Base-by-base conservation (phyloP, 2,113 vertebrate species). In the Zosterops hypoxanthus region DNA sequence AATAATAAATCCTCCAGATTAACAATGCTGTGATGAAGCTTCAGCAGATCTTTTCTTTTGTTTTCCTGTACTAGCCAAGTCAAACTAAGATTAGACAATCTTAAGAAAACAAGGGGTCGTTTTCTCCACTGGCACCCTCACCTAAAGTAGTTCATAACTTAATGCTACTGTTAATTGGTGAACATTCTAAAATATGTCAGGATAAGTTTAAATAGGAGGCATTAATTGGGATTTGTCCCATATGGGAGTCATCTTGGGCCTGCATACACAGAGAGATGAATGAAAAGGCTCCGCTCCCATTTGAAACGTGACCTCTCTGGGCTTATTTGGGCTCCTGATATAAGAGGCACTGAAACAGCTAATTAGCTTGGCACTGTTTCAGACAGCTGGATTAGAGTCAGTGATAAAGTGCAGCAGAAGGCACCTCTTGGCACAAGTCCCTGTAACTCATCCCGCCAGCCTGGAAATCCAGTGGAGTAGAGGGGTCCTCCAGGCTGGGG, bases 291-390 rank as follows among this genome's bases (percentile, higher is more conserved):
- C 66, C 8, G 78, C 47, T 89, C 44, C 60, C 1, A 0, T 83
- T 85, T 8, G 1, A 85, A 69, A 46, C 59, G 9, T 97, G 96
- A 97, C 97, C 96, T 97, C 94, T 95, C 94, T 85, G 86, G 84
- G 86, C 77, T 97, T 96, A 78, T 92, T 96, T 92, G 68, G 78
- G 85, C 90, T 97, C 81, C 95, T 92, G 90, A 93, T 96, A 80
- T 47, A 97, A 92, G 91, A 98, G 93, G 84, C 95, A 95, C 55
- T 95, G 96, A 97, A 96, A 96, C 93, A 95, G 92, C 96, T 98
- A 97, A 98, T 98, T 98, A 97, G 94, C 69, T 98, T 98, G 98
- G 98, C 97, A 90, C 17, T 1, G 5, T 84, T 97, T 98, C 98
- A 97, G 96, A 92, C 91, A 93, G 86, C 95, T 96, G 95, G 94